Evolutionary conservation across 2,113 vertebrate species (phyloP), one percentile per base, ranked within the genome.

Genomic region (Ameiurus melas): DNA sequence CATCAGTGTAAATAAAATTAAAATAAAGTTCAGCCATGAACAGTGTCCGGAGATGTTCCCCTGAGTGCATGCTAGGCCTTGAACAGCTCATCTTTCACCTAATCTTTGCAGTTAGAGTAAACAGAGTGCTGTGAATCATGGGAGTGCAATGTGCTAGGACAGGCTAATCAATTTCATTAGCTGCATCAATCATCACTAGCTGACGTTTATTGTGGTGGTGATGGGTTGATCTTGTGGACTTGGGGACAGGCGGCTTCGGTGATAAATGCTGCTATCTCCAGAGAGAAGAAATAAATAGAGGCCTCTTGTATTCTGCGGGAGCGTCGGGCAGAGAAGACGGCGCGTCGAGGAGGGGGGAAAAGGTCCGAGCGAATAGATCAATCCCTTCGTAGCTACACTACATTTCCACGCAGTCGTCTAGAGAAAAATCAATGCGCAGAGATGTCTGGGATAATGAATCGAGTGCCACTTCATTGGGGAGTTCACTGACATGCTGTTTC

Each of bases 131-230:
- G 90, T 95, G 93, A 96, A 95, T 96, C 96, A 96, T 92, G 88
- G 71, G 51, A 39, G 86, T 93, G 91, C 84, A 93, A 85, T 92
- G 90, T 91, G 92, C 92, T 80, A 87, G 87, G 91, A 90, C 95
- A 95, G 95, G 96, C 97, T 97, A 97, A 99, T 98, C 97, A 96
- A 97, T 98, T 97, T 97, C 96, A 96, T 96, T 95, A 96, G 96
- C 95, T 95, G 92, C 96, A 97, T 98, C 97, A 98, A 97, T 99
- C 97, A 97, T 93, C 94, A 89, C 94, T 90, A 93, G 93, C 93
- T 97, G 98, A 98, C 98, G 92, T 99, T 98, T 98, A 99, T 98
- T 96, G 93, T 94, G 93, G 93, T 94, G 94, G 85, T 95, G 96
- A 97, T 98, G 97, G 96, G 96, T 97, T 97, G 94, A 97, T 97